Evolutionary conservation across 1,140 invertebrate species (phyloP).

Genomic region (Meloidogyne exigua): DNA sequence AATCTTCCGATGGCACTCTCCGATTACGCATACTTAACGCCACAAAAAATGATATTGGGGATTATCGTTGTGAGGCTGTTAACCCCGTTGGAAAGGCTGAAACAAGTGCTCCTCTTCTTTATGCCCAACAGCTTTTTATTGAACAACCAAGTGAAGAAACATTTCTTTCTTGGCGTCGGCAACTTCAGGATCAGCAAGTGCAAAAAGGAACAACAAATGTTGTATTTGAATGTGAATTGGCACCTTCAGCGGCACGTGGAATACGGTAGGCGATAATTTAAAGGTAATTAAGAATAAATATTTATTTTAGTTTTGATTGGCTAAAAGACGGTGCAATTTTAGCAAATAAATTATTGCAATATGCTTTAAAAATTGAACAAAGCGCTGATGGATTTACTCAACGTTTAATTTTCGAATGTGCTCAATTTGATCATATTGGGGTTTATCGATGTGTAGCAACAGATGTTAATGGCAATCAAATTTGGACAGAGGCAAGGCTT

Average conservation of each 20-base stretch:
- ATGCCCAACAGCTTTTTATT: slow-evolving; percentile 37
- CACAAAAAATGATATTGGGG: slow-evolving; percentile 44
- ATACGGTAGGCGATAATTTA: neutral
- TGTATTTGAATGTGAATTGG: slow-evolving; percentile 48
- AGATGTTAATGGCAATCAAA: slow-evolving; percentile 35
- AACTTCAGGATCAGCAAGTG: slow-evolving; percentile 33
- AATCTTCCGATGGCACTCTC: slow-evolving; percentile 48
- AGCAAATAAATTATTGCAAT: slow-evolving; percentile 24
- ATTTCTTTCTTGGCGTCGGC: slow-evolving; percentile 34
- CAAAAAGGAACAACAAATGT: slow-evolving; percentile 26
- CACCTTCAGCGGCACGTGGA: slow-evolving; percentile 12
- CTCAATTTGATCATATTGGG: slow-evolving; percentile 52
- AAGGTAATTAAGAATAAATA: too few relatives aligned
- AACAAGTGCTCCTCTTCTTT: slow-evolving; percentile 45
- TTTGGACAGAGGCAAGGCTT: slow-evolving; percentile 46
- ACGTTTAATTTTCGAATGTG: slow-evolving; percentile 46
- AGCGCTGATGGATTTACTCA: slow-evolving; percentile 68
- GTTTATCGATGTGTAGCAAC: slow-evolving; percentile 49
- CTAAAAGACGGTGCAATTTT: slow-evolving; percentile 37
- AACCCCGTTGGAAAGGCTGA: slow-evolving; percentile 38
- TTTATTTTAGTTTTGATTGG: slow-evolving; percentile 26
- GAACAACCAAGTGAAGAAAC: slow-evolving; percentile 27
- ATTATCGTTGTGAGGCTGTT: slow-evolving; percentile 47
- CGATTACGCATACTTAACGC: slow-evolving; percentile 45
- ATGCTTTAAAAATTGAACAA: slow-evolving; percentile 49